Conservation (phyloP, 2,797 vertebrate genomes). For the Platyrinchus mystaceus region DNA sequence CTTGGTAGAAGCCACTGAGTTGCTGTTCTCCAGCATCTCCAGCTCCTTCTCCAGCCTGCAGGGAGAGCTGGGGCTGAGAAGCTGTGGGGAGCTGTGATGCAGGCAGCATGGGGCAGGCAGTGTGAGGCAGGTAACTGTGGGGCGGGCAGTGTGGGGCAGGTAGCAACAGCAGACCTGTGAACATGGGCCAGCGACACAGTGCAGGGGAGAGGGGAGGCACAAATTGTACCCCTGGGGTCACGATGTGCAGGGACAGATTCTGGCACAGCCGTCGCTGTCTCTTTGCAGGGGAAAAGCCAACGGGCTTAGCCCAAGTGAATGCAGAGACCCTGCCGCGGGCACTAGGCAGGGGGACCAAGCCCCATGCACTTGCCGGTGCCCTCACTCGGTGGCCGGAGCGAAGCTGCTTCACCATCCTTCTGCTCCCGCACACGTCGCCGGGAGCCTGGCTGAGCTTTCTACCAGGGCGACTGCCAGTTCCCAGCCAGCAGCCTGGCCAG, state of each 20-base stretch:
- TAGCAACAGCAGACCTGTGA: background rate
- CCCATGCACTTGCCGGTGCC: fast-evolving
- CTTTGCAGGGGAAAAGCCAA: background rate
- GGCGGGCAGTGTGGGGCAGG: background rate
- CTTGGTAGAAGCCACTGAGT: conserved; percentile 70
- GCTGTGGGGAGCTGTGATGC: fast-evolving
- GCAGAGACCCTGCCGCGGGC: fast-evolving
- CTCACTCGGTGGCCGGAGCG: fast-evolving
- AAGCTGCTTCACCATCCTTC: fast-evolving
- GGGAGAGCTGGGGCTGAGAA: background rate
- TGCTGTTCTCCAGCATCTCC: conserved; percentile 81
- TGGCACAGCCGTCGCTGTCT: fast-evolving
- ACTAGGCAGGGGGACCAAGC: fast-evolving
- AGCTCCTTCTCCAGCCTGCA: conserved; percentile 88
- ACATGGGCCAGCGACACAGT: fast-evolving
- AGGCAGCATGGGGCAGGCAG: fast-evolving
- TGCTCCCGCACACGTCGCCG: fast-evolving
- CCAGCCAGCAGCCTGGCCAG: background rate
- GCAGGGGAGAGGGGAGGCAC: background rate
- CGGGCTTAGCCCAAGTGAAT: fast-evolving
- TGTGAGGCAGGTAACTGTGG: fast-evolving
- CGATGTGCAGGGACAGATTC: background rate
- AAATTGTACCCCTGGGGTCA: background rate
- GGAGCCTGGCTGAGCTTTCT: fast-evolving
- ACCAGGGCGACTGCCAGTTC: fast-evolving